Conservation (phyloP, 2,797 vertebrate species). For the Anisognathus igniventris region DNA sequence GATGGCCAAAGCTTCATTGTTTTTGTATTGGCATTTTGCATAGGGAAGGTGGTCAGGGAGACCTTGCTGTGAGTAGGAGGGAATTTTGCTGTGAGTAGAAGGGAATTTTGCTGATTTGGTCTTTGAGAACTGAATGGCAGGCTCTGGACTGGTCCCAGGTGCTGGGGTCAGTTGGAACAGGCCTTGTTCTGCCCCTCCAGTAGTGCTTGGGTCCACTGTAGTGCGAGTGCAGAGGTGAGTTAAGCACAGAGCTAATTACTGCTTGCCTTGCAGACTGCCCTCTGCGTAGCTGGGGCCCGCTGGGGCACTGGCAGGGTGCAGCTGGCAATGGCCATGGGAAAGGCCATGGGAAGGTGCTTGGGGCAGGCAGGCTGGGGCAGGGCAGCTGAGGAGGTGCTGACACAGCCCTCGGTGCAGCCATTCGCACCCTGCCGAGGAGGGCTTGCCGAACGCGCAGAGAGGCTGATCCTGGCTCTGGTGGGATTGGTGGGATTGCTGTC, state of each 20-base stretch:
- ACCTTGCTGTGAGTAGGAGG: neutral
- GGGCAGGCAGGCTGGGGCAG: neutral
- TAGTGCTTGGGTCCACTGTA: neutral
- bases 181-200: neutral
- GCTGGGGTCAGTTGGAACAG: neutral
- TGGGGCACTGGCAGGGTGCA: neutral
- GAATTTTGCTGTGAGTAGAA: neutral
- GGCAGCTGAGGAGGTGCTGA: neutral
- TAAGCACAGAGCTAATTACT: neutral
- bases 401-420: neutral
- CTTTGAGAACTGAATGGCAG: rapidly evolving
- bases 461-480: rapidly evolving
- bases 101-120: neutral
- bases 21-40: neutral
- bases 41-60: neutral
- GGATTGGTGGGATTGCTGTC: neutral
- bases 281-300: rapidly evolving
- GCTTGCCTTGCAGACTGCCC: neutral
- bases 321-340: neutral
- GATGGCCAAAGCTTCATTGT: neutral
- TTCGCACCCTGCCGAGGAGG: neutral
- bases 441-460: rapidly evolving
- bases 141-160: neutral
- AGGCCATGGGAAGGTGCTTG: neutral
- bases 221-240: neutral